Evolutionary conservation across 35 echinoderm and acorn worm species (phyloP).

Genomic region (Heliocidaris erythrogramma): DNA sequence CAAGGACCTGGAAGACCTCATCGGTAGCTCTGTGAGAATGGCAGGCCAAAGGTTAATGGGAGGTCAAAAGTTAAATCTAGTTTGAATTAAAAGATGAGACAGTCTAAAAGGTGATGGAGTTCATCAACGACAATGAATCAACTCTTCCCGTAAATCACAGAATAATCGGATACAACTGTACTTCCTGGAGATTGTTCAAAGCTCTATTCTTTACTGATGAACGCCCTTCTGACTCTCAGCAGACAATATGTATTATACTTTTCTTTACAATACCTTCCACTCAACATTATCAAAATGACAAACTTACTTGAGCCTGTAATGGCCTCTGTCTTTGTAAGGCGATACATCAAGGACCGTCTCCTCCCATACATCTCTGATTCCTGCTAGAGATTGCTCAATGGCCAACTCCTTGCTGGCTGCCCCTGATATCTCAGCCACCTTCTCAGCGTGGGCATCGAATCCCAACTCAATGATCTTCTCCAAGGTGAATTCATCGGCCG

Average conservation of each 20-base stretch:
- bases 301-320: conserved; percentile 90
- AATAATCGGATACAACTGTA: no score
- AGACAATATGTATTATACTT: no score
- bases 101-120: no score
- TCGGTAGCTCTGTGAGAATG: conserved; percentile 71
- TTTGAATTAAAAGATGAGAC: no score
- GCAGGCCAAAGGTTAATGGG: not conserved
- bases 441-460: conserved; percentile 94
- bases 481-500: conserved; percentile 82
- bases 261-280: no score
- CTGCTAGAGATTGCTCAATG: conserved; percentile 80
- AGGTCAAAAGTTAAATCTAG: no score
- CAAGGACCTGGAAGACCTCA: conserved; percentile 90
- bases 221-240: conserved; percentile 77
- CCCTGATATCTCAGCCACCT: conserved; percentile 91
- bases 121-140: no score
- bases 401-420: conserved; percentile 98
- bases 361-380: conserved; percentile 92
- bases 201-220: no score
- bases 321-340: conserved; percentile 98
- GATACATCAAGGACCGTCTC: conserved; percentile 76
- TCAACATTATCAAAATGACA: not conserved
- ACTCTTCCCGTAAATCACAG: no score
- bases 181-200: no score
- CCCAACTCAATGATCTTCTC: conserved; percentile 96